phyloP scores from a whole-genome alignment of 2,888 invertebrate genomes.

The Agriopis aurantiaria region DNA sequence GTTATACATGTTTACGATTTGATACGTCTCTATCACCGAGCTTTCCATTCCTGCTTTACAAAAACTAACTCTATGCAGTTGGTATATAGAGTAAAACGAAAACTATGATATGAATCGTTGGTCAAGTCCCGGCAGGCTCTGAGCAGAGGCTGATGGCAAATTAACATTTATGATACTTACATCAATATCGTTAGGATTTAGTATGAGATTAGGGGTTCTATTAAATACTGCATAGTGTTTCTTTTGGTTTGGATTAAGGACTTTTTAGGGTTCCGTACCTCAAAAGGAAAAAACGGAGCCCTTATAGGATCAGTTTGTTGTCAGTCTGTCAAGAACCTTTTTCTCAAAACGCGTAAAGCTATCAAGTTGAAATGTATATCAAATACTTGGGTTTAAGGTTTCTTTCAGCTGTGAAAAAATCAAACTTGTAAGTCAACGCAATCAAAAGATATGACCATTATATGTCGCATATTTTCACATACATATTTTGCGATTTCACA shows the following conservation, averaged over 20 bases:
- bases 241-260: not conserved
- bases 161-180: conserved; percentile 32
- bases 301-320: too few species aligned
- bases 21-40: conserved; percentile 31
- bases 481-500: too few species aligned
- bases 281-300: too few species aligned
- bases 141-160: conserved; percentile 25
- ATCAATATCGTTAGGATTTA: conserved; percentile 29
- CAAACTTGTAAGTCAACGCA: too few species aligned
- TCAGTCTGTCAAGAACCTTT: too few species aligned
- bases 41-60: conserved; percentile 1
- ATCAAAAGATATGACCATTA: too few species aligned
- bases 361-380: too few species aligned
- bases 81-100: conserved; percentile 1
- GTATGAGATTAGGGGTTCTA: conserved; percentile 10
- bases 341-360: too few species aligned
- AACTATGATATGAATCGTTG: conserved; percentile 9
- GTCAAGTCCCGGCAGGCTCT: conserved; percentile 14
- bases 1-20: conserved; percentile 33
- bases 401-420: too few species aligned
- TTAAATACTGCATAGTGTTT: not conserved
- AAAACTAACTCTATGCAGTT: conserved; percentile 21
- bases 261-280: too few species aligned
- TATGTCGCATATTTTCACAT: too few species aligned
- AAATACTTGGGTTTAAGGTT: too few species aligned